Evolutionary conservation across 2,113 vertebrate genomes (phyloP).

Genomic region (Phrynosoma platyrhinos): DNA sequence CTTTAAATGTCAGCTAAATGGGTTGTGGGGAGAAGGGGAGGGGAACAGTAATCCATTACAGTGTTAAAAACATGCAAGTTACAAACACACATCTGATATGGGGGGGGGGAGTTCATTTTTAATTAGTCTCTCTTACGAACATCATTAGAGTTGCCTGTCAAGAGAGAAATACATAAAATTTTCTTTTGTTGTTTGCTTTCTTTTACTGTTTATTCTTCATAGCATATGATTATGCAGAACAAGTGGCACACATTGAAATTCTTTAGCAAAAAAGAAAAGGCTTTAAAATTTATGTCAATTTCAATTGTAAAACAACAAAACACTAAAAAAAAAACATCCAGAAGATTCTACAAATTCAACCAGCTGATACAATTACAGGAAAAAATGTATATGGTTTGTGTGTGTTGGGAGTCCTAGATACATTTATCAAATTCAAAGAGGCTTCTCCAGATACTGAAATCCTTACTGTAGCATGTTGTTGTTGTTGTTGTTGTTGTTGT

Average conservation of each 20-base stretch:
- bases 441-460: neutral
- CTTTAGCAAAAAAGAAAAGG: neutral
- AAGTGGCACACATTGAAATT: neutral
- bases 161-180: slow-evolving; percentile 55
- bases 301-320: neutral
- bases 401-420: neutral
- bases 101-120: slow-evolving; percentile 46
- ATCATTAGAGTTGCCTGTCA: slow-evolving; percentile 58
- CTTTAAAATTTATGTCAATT: neutral
- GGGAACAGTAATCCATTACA: slow-evolving; percentile 45
- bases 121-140: slow-evolving; percentile 62
- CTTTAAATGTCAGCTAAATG: slow-evolving; percentile 59
- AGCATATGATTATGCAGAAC: slow-evolving; percentile 38
- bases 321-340: neutral
- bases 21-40: slow-evolving; percentile 28
- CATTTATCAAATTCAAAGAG: neutral
- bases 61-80: slow-evolving; percentile 48
- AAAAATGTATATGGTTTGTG: neutral
- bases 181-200: slow-evolving; percentile 36
- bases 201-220: slow-evolving; percentile 26
- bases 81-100: slow-evolving; percentile 21
- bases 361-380: neutral
- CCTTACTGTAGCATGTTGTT: neutral
- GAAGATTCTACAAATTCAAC: neutral
- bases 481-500: too few relatives aligned